Evolutionary conservation across 2,113 vertebrate genomes (phyloP).

Genomic region (Aplodontia rufa): DNA sequence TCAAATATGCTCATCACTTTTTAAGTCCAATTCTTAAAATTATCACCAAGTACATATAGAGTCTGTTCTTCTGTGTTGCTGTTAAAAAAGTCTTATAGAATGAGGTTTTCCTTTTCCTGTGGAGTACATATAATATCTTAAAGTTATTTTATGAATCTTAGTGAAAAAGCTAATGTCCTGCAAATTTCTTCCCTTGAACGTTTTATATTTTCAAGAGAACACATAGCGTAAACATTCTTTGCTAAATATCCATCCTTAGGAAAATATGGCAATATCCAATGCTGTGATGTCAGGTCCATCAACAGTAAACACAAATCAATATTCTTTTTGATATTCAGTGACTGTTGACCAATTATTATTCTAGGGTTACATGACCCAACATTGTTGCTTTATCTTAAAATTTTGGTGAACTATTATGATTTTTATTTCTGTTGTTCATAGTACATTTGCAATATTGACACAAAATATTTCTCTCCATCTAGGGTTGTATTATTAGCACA

Average conservation of each 20-base stretch:
- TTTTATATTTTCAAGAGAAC: background rate
- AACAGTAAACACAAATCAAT: too few species aligned
- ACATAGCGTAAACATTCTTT: background rate
- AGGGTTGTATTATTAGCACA: background rate
- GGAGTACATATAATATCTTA: background rate
- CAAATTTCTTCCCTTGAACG: background rate
- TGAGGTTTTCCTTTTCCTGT: background rate
- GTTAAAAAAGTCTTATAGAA: background rate
- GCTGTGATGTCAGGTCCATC: background rate
- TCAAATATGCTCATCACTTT: background rate
- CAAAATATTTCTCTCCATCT: background rate
- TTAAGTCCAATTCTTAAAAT: background rate
- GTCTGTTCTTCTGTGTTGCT: background rate
- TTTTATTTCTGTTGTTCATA: background rate
- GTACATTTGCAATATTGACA: background rate
- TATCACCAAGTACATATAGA: background rate
- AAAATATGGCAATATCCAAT: background rate
- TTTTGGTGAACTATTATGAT: slow-evolving; percentile 16
- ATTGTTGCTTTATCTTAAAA: slow-evolving; percentile 12
- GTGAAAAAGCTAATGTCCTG: background rate
- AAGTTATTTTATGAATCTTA: background rate
- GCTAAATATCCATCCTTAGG: background rate
- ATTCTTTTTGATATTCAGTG: background rate
- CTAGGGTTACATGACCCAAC: background rate
- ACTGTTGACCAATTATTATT: background rate